These are phyloP conservation scores for Chrysomela aeneicollis DNA, from an alignment of 2,888 invertebrate genomes.

Conservation along the genomic window DNA sequence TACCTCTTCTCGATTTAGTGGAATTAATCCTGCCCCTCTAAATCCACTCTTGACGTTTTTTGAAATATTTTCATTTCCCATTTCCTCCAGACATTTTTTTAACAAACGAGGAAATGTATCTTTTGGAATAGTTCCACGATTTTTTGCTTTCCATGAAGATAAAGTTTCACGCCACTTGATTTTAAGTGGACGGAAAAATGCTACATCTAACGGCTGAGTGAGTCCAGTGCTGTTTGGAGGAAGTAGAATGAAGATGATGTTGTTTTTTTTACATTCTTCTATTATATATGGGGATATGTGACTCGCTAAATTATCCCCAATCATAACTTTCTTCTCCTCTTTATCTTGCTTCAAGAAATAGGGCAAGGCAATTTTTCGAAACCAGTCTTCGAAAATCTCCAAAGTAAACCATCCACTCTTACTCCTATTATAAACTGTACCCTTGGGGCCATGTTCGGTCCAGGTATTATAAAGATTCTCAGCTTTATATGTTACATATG, in stretches of 20 bases:
- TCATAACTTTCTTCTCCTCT: conserved; percentile 23
- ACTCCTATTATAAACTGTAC: conserved; percentile 10
- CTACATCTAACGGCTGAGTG: conserved; percentile 44
- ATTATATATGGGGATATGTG: conserved; percentile 17
- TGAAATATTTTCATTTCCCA: conserved; percentile 15
- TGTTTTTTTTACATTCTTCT: conserved; percentile 32
- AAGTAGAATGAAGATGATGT: conserved; percentile 48
- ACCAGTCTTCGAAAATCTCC: conserved; percentile 25
- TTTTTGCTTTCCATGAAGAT: conserved; percentile 6
- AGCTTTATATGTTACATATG: conserved; percentile 10
- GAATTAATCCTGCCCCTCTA: conserved; percentile 18
- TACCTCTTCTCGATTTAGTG: conserved; percentile 16
- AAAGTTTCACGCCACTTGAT: conserved; percentile 6
- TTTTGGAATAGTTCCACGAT: conserved; percentile 12
- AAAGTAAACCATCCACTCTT: conserved; percentile 16
- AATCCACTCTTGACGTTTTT: conserved; percentile 17
- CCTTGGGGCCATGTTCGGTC: conserved; percentile 15
- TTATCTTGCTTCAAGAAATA: conserved; percentile 24
- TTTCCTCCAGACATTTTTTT: conserved; percentile 17
- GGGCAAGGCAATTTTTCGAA: conserved; percentile 24
- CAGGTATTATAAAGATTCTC: conserved; percentile 17
- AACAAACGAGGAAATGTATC: conserved; percentile 11
- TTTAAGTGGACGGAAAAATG: conserved; percentile 22
- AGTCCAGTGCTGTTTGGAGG: conserved; percentile 47
- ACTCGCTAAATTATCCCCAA: conserved; percentile 15